Evolutionary conservation across 2,797 vertebrate genomes (phyloP).

Genomic region (Enteromius mattozi): DNA sequence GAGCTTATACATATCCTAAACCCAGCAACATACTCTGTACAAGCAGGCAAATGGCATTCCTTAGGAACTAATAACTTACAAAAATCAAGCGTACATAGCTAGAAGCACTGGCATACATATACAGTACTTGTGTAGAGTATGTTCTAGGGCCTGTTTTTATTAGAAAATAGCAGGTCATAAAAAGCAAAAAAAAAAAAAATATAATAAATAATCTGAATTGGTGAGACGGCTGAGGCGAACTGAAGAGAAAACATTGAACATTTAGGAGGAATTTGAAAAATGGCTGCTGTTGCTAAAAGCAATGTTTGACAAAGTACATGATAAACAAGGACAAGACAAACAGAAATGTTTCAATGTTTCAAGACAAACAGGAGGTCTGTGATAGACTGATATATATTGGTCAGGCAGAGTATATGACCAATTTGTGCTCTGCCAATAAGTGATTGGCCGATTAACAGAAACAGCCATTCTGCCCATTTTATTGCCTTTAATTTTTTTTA

Average conservation of each 20-base stretch:
- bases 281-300: constrained; percentile 7
- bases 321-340: constrained; percentile 5
- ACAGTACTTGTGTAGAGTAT: constrained; percentile 2
- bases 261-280: constrained; percentile 28
- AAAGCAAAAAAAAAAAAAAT: neutral
- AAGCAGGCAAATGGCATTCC: neutral
- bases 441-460: neutral
- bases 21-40: constrained; percentile 8
- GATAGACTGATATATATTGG: constrained; percentile 9
- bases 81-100: neutral
- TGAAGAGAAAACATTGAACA: neutral
- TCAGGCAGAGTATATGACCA: neutral
- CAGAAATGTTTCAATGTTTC: neutral
- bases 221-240: neutral
- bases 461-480: neutral
- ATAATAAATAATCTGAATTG: neutral
- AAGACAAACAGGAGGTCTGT: neutral
- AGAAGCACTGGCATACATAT: neutral
- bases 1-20: neutral
- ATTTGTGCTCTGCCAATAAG: neutral
- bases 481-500: neutral
- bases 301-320: constrained; percentile 9
- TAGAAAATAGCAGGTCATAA: constrained; percentile 5
- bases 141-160: neutral
- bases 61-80: neutral